Evolutionary conservation across 2,888 invertebrate genomes (phyloP), one percentile per base, ranked within the genome.

Genomic region (Dynastes hyllus): DNA sequence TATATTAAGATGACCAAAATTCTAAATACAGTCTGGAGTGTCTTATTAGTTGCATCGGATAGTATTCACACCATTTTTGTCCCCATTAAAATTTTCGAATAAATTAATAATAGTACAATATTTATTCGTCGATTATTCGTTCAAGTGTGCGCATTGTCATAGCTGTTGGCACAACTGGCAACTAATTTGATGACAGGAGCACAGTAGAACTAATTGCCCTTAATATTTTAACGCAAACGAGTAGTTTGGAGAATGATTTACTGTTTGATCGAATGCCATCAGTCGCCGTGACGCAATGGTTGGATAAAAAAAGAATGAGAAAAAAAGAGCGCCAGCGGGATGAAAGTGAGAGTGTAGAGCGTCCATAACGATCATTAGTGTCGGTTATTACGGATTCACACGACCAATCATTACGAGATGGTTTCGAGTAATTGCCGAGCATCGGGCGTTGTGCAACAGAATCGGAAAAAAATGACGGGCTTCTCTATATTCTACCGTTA

Each of bases 351-450:
- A 61, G 61, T 45, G 61, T 37, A 13, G 45, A 27, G 27, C 45
- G 45, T 61, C 45, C 40, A 45, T 13, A 40, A 51, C 61, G 73
- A 58, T 75, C 73, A 75, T 75, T 75, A 75, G 61, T 32, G 73
- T 75, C 45, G 73, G 61, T 45, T 75, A 75, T 75, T 75, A 75
- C 73, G 29, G 61, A 61, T 75, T 75, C 73, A 75, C 73, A 75
- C 73, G 73, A 61, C 40, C 73, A 61, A 75, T 61, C 73, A 75
- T 75, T 75, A 75, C 73, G 61, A 16, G 11, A 73, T 73, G 58
- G 73, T n/a, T 67, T 67, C 22, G 67, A 50, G 27, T 51, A 69
- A 69, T 69, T 69, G 69, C 50, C 27, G 51, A 40, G 22, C 69
- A 51, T 13, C 51, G 45, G 22, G 27, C 51, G 51, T 69, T 69